Evolutionary conservation across 2,888 invertebrate species (phyloP), one percentile per base, ranked within the genome.

Genomic region (Heliconius sara): DNA sequence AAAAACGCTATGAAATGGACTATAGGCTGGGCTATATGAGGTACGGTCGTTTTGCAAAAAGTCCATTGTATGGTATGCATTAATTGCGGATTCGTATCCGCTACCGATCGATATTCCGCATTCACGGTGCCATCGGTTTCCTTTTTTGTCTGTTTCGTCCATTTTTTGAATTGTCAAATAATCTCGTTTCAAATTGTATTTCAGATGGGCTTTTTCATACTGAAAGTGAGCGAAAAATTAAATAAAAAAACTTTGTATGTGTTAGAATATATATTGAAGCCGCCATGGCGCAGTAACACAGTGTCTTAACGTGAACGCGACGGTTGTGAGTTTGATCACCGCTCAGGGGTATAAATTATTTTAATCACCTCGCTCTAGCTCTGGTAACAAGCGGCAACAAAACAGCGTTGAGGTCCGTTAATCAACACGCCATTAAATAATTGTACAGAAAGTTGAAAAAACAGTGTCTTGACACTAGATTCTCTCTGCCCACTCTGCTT

Each of bases 131-230:
- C 81, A 78, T 80, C 81, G 78, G 66, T 19, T 77, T 82, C 78
- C 52, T 82, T 82, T 82, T 82, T 82, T 82, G 81, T 82, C 82
- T 82, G 82, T 76, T 82, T 75, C 79, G 60, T 57, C 71, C 76
- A 68, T 80, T 79, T 67, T 73, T 77, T 79, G 77, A 71, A 78
- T 80, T 77, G 76, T 75, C 79, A 67, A 80, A 81, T 80, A 72
- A 81, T 78, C 76, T 73, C 73, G 39, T 60, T 67, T 73, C 27
- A 65, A 77, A 77, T 60, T 77, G 72, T 72, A 30, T 57, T 57
- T 72, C 68, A 30, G 30, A 72, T 72, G 57, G 57, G 9, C 57
- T 57, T 73, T 73, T 73, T 34, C 12, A 68, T 68, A 68, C 12
- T 39, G 68, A n/a, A 67, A 34, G 34, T 67, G 22, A 68, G 63